Evolutionary conservation across 2,797 vertebrate genomes (phyloP), one percentile per base, ranked within the genome.

Genomic region (Esox masquinongy): DNA sequence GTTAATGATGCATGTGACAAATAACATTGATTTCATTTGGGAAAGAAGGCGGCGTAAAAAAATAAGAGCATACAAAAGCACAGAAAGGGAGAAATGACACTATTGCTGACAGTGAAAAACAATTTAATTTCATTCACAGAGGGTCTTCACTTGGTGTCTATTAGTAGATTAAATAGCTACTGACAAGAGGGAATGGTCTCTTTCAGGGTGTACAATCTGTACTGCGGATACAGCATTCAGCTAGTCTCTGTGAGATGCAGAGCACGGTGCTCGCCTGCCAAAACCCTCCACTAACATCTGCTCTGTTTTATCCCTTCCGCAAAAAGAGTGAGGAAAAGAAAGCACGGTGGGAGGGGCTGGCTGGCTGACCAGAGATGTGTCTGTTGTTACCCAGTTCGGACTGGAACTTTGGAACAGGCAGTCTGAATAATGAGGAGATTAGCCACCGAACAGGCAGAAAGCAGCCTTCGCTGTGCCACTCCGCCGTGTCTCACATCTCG

Each of bases 231-330:
- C 12, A 66, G 63, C 63, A 31, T 31, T 66, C 24, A 68, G 43
- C 51, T 63, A 43, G 43, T 36, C 72, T 63, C n/a, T 70, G 56
- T 26, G 68, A 67, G 69, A 71, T 51, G 17, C 49, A 53, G 67
- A 31, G 59, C 9, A 9, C 39, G 68, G 39, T 53, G 12, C 29
- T 19, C 15, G 3, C 47, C 16, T 19, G 79, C 85, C 83, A 86
- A 22, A 70, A 77, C 75, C 72, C 74, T 79, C 53, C 49, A 76
- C 74, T 81, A 82, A 80, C 79, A 80, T 82, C 86, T 85, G 80
- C 78, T 83, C 77, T 74, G 83, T 83, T 83, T 56, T 63, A 67
- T 71, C 24, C 49, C 5, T 64, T 39, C 53, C 2, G 29, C 12
- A 49, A 82, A 78, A 79, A 71, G 31, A 76, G 66, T 59, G 74